Percentiles rank a stretch among this genome's conserved stretches.
Evolutionary conservation across 2,888 invertebrate species (phyloP).

Genomic region (Polymixis lichenea): DNA sequence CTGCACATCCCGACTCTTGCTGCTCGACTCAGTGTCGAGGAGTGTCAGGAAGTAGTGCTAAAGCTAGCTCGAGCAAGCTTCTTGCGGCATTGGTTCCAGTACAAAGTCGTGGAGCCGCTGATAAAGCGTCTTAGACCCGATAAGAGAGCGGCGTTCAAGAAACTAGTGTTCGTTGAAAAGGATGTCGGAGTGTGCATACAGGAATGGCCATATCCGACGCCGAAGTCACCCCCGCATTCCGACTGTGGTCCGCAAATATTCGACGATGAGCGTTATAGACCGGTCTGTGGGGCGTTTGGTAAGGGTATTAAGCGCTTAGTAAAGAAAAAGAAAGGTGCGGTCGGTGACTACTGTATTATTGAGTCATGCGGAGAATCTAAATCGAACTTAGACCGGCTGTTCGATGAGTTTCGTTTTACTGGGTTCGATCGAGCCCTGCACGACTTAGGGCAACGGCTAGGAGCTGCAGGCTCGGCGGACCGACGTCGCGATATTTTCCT

Average conservation of each 20-base stretch:
- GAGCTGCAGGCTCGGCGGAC: slow-evolving; percentile 72
- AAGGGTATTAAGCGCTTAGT: neutral
- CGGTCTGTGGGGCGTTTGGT: accelerated
- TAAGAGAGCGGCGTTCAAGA: slow-evolving; percentile 74
- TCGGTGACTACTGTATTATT: neutral
- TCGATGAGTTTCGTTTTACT: slow-evolving; percentile 77
- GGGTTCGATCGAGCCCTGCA: slow-evolving; percentile 76
- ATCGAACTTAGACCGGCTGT: slow-evolving; percentile 76
- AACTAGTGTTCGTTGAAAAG: slow-evolving; percentile 76
- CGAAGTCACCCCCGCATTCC: slow-evolving; percentile 31
- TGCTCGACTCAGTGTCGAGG: slow-evolving; percentile 68
- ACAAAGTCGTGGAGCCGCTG: slow-evolving; percentile 76
- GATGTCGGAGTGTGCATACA: slow-evolving; percentile 66
- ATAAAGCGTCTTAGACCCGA: slow-evolving; percentile 72
- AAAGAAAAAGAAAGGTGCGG: slow-evolving; percentile 1
- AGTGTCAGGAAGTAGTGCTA: slow-evolving; percentile 74
- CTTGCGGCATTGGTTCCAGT: slow-evolving; percentile 72
- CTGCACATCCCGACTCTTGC: slow-evolving; percentile 75
- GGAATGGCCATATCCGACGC: slow-evolving; percentile 73
- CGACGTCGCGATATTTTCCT: slow-evolving; percentile 80
- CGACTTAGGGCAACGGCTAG: slow-evolving; percentile 75
- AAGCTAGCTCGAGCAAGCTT: slow-evolving; percentile 75
- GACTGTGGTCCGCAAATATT: slow-evolving; percentile 50
- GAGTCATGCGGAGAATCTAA: slow-evolving; percentile 17
- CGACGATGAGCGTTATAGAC: slow-evolving; percentile 47